Percentiles rank a stretch among this genome's conserved stretches.
phyloP scores from a whole-genome alignment of 2,888 invertebrate species.

The Cancer borealis region DNA sequence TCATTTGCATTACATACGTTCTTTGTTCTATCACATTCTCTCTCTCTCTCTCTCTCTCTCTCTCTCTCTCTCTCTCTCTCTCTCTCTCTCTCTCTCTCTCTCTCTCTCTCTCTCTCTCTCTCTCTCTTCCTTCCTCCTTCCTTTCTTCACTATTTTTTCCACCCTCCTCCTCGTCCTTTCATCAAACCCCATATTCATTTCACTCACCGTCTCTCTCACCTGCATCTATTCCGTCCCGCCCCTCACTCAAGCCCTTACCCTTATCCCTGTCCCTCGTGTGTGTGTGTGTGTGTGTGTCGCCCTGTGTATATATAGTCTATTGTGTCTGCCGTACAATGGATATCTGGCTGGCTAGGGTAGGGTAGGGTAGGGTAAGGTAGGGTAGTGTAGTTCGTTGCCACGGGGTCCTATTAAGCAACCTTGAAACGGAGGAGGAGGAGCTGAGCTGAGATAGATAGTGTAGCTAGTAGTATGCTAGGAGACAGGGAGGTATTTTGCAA shows the following conservation, averaged over 20 bases:
- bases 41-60: background rate
- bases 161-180: background rate
- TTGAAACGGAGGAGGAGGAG: too few species aligned
- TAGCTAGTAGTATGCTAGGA: background rate
- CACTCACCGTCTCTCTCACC: constrained; percentile 18
- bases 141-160: background rate
- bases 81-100: background rate
- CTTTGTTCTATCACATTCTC: constrained; percentile 6
- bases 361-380: background rate
- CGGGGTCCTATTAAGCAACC: background rate
- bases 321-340: constrained; percentile 26
- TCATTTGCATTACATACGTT: background rate
- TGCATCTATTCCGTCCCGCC: background rate
- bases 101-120: background rate
- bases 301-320: constrained; percentile 35
- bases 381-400: background rate
- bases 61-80: background rate
- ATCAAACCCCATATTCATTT: background rate
- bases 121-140: background rate
- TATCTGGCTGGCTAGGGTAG: constrained; percentile 32
- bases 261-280: background rate
- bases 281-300: constrained; percentile 26
- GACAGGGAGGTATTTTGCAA: constrained; percentile 41
- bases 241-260: background rate
- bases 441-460: background rate